A percentile compares a stretch with the other conserved stretches of the same genome.
phyloP scores from a whole-genome alignment of 2,797 vertebrate species.

The Taeniopygia guttata region DNA sequence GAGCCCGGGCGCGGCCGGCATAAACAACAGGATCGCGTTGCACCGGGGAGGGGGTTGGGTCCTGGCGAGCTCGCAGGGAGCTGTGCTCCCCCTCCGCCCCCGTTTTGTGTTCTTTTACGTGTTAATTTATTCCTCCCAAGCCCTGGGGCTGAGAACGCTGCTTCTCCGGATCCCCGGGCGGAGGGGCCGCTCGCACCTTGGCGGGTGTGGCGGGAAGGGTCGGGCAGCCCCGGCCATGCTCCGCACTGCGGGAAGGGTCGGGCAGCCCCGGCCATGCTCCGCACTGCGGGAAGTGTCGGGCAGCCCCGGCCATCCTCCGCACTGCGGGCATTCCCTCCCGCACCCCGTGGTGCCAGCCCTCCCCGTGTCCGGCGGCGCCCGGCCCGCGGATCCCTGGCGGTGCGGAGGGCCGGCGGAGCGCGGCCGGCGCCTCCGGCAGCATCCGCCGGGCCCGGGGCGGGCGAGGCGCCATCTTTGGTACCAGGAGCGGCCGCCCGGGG shows the following conservation, averaged over 20 bases:
- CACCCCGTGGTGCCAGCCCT: neutral
- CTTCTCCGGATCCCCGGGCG: neutral
- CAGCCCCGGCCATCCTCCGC: too few species aligned
- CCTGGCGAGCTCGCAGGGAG: neutral
- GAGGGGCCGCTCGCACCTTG: neutral
- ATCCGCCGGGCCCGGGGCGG: neutral
- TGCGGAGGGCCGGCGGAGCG: too few species aligned
- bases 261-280: too few species aligned
- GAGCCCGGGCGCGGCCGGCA: neutral
- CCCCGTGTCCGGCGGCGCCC: too few species aligned
- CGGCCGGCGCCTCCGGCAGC: neutral
- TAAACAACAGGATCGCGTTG: constrained; percentile 30
- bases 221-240: too few species aligned
- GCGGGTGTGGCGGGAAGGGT: neutral
- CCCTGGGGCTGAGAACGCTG: neutral
- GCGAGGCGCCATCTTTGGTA: constrained; percentile 50
- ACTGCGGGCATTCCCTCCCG: neutral
- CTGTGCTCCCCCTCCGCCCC: neutral
- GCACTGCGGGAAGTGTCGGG: too few species aligned
- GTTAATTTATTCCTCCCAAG: neutral
- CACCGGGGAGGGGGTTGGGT: neutral
- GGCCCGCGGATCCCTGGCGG: neutral
- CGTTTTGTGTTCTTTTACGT: neutral
- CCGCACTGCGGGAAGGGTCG: too few species aligned
- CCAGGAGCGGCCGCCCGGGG: neutral